A percentile compares a stretch with the other conserved stretches of the same genome.
Conservation (phyloP, 2,797 vertebrate genomes). For the Sardinella longiceps region DNA sequence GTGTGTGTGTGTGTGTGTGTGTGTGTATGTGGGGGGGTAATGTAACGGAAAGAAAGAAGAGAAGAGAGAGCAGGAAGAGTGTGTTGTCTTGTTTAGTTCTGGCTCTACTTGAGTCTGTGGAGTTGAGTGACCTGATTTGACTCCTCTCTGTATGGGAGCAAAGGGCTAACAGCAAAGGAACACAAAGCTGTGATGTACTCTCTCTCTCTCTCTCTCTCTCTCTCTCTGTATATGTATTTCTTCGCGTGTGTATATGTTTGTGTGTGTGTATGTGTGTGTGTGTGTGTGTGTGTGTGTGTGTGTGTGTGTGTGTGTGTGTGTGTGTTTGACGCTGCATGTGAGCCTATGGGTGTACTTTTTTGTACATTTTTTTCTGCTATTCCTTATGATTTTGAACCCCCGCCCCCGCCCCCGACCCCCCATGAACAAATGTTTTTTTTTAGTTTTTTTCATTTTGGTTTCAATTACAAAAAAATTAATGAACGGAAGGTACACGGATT, state of each 20-base stretch:
- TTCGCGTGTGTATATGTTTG: too few species aligned
- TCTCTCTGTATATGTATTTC: not conserved
- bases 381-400: too few species aligned
- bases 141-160: not conserved
- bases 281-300: not conserved
- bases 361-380: too few species aligned
- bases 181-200: not conserved
- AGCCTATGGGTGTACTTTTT: not conserved
- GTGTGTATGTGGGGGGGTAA: too few species aligned
- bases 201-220: not conserved
- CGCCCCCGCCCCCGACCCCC: too few species aligned
- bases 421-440: too few species aligned
- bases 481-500: too few species aligned
- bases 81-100: not conserved
- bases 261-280: not conserved
- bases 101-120: not conserved
- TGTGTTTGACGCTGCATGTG: not conserved
- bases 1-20: too few species aligned
- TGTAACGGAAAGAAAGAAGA: not conserved
- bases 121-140: not conserved
- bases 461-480: too few species aligned
- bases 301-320: too few species aligned
- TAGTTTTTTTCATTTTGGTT: too few species aligned
- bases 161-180: not conserved
- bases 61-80: not conserved